These are phyloP conservation scores for Aythya baeri DNA, from an alignment of 2,113 vertebrate genomes.

Conservation along the genomic window DNA sequence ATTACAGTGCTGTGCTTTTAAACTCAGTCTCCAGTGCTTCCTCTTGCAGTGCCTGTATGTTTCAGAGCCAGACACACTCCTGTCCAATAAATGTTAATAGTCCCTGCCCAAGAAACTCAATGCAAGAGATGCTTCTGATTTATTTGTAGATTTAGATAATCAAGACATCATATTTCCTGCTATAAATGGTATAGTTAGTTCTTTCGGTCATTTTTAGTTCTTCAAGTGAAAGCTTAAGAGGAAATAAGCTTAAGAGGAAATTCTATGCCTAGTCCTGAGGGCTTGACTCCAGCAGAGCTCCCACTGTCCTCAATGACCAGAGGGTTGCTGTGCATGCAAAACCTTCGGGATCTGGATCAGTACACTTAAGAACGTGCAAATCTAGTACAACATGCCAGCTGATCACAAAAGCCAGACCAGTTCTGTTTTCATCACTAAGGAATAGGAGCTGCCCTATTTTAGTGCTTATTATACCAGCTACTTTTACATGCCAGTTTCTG, in stretches of 20 bases:
- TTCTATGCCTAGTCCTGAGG: neutral
- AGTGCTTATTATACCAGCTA: neutral
- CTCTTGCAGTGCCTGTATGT: neutral
- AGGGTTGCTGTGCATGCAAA: neutral
- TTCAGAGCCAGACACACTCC: neutral
- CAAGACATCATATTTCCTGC: neutral
- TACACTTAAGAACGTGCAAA: neutral
- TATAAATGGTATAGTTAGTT: neutral
- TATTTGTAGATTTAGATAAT: neutral
- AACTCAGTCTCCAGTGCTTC: neutral
- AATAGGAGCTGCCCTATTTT: constrained; percentile 18
- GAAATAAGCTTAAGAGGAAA: constrained; percentile 11
- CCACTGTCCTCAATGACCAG: neutral
- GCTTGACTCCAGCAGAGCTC: neutral
- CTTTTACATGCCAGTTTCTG: neutral
- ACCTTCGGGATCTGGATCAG: constrained; percentile 25
- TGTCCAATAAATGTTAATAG: neutral
- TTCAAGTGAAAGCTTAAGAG: neutral
- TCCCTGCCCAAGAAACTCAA: neutral
- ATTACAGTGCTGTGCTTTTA: neutral
- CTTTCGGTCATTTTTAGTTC: neutral
- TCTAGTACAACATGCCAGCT: neutral
- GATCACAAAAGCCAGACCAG: neutral
- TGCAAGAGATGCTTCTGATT: neutral
- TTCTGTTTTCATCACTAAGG: constrained; percentile 6